A percentile compares a stretch with the other conserved stretches of the same genome.
Evolutionary conservation across 2,113 vertebrate species (phyloP).

Genomic region (Leucosticte australis): DNA sequence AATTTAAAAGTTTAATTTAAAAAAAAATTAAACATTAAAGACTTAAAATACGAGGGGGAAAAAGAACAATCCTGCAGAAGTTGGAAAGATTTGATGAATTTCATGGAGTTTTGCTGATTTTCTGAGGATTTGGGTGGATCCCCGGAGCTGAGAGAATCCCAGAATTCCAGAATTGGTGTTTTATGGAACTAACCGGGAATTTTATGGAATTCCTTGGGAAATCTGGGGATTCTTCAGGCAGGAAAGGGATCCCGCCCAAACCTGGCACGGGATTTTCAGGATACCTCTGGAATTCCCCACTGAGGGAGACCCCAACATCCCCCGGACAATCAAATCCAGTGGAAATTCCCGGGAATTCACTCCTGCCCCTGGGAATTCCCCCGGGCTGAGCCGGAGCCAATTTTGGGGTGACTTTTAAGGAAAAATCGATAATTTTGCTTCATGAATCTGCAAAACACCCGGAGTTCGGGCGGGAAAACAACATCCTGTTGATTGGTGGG

Average conservation of each 20-base stretch:
- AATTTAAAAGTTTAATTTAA: background rate
- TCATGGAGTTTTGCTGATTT: background rate
- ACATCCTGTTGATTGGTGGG: background rate
- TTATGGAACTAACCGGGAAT: background rate
- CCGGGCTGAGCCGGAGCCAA: fast-evolving
- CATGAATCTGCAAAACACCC: background rate
- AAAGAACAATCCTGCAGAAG: fast-evolving
- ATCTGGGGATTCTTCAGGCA: background rate
- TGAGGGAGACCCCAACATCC: too few species aligned
- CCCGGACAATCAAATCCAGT: fast-evolving
- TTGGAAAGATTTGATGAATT: background rate
- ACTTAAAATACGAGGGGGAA: fast-evolving
- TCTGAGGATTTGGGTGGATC: background rate
- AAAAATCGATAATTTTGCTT: fast-evolving
- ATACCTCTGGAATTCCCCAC: background rate
- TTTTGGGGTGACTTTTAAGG: background rate
- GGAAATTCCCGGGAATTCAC: background rate
- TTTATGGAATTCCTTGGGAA: background rate
- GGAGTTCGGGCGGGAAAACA: background rate
- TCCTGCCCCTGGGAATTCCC: background rate
- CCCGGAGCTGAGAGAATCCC: background rate
- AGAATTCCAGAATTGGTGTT: fast-evolving
- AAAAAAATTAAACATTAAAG: background rate
- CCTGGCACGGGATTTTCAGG: background rate
- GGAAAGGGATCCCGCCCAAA: background rate